These are phyloP conservation scores for Mastomys natalensis DNA, from an alignment of 2,113 vertebrate genomes.

Conservation along the genomic window DNA sequence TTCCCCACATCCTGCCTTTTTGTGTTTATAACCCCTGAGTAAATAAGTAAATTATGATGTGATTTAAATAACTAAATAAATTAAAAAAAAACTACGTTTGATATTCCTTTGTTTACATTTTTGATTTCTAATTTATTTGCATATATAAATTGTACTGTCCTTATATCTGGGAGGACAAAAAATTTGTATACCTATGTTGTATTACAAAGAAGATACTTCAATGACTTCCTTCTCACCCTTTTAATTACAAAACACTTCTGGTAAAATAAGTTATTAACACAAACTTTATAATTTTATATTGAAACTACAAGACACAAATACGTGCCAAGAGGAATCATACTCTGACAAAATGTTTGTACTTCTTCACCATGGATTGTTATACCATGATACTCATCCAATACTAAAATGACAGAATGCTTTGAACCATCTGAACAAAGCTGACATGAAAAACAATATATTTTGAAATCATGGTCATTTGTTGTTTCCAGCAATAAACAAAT, in stretches of 20 bases:
- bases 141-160: neutral
- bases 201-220: neutral
- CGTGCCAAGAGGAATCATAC: neutral
- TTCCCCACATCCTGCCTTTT: no score
- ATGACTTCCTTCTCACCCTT: neutral
- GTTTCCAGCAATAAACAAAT: neutral
- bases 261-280: slow-evolving; percentile 42
- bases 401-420: slow-evolving; percentile 13
- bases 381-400: slow-evolving; percentile 24
- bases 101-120: neutral
- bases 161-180: neutral
- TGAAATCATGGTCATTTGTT: neutral
- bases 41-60: no score
- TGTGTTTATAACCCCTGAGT: no score
- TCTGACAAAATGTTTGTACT: slow-evolving; percentile 10
- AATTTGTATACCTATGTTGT: neutral
- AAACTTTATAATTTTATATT: slow-evolving; percentile 18
- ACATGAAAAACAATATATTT: neutral
- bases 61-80: no score
- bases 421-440: slow-evolving; percentile 26
- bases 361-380: neutral
- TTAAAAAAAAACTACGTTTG: neutral
- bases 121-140: no score
- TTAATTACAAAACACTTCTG: slow-evolving; percentile 15
- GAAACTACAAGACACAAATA: neutral